Percentiles rank a stretch among this genome's conserved stretches.
Conservation (phyloP, 1,140 invertebrate species). For the Drosophila oshimai region DNA sequence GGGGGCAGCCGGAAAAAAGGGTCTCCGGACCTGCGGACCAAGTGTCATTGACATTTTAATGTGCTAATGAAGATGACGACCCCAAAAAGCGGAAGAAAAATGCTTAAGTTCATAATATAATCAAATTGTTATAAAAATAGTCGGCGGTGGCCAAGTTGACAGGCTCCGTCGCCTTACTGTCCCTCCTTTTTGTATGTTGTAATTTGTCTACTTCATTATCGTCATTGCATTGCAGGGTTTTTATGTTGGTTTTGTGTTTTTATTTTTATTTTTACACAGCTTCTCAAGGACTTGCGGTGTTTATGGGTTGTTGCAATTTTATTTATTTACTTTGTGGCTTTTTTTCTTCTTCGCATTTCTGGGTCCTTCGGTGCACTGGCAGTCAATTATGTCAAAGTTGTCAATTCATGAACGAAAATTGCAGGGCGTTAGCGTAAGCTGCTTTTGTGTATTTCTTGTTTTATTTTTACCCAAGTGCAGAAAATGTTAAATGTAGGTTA, state of each 20-base stretch:
- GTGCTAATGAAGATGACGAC: conserved; percentile 78
- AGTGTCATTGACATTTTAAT: conserved; percentile 81
- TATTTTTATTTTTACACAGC: conserved; percentile 3
- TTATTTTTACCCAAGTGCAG: conserved; percentile 1
- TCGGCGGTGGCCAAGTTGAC: conserved; percentile 24
- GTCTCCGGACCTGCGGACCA: conserved; percentile 29
- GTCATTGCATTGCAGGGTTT: conserved; percentile 46
- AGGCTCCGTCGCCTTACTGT: conserved; percentile 51
- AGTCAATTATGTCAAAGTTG: conserved; percentile 81
- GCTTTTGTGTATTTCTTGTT: conserved; percentile 32
- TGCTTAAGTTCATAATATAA: conserved; percentile 68
- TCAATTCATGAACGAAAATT: conserved; percentile 69
- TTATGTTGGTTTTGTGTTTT: conserved; percentile 37
- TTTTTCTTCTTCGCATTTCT: background rate
- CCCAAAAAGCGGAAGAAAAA: conserved; percentile 46
- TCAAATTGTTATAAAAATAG: conserved; percentile 79
- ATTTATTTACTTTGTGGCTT: conserved; percentile 37
- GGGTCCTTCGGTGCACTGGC: conserved; percentile 32
- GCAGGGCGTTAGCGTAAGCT: conserved; percentile 56
- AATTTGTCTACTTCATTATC: conserved; percentile 31
- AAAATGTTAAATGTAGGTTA: conserved; percentile 73
- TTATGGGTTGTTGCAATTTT: conserved; percentile 73
- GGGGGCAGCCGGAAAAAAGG: conserved; percentile 7
- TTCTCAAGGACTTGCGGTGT: conserved; percentile 66
- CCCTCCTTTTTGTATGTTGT: conserved; percentile 29